Base-by-base conservation (phyloP, 2,888 invertebrate genomes). In the Schizaphis graminum region DNA sequence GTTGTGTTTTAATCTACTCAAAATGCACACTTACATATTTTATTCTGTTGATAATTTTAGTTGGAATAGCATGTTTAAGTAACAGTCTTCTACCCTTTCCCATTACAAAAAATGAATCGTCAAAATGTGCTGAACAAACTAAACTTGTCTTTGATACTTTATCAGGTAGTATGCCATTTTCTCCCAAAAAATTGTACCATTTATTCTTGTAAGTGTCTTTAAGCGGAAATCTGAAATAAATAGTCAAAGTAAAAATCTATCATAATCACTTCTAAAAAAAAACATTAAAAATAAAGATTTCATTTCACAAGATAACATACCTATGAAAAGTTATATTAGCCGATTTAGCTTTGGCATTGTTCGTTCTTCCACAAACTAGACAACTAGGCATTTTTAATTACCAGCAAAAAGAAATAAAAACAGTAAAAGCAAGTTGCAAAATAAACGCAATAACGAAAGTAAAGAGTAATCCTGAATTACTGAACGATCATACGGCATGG, bases 281-380 rank as follows among this genome's bases (percentile, higher is more conserved):
- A 26, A 56, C 16, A 56, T 57, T 57, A 26, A 57, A 57, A 57
- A 24, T 57, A 57, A 57, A 57, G 57, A 26, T 26, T 57, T 57
- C 3, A 77, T n/a, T 77, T 35, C 77, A 77, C n/a, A 67, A 67
- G n/a, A 67, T 67, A 67, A 67, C 11, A 77, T 77, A 77, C 77
- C 77, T 77, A 77, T 77, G 77, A 77, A 77, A 77, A n/a, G 77
- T 77, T 77, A 77, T 77, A 77, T 77, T 77, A 16, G 77, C 35
- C 35, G 16, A 77, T 77, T 35, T 35, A 35, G 77, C 16, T 77
- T 77, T 77, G 77, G n/a, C n/a, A 67, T 77, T 77, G 77, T 35
- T 77, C 67, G n/a, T 77, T 77, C n/a, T 57, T 57, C 26, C 57
- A 57, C 57, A 24, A 57, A 57, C 57, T 26, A 57, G 0, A 57